Conservation (phyloP, 1,140 invertebrate genomes). For the Linepithema humile region DNA sequence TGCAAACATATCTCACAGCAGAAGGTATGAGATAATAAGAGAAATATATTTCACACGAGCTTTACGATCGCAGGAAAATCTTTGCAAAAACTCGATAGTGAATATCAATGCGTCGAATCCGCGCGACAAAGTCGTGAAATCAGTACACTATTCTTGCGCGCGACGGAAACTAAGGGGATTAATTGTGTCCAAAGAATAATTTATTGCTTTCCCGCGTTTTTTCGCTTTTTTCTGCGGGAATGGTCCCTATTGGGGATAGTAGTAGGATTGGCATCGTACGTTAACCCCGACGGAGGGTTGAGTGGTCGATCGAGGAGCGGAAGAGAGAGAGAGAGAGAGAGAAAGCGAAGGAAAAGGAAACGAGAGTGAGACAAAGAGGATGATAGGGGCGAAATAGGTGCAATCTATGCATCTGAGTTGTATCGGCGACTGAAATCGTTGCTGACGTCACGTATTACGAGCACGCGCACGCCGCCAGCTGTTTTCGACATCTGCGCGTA, state of each 20-base stretch:
- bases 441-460: slow-evolving; percentile 56
- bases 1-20: not conserved
- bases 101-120: not conserved
- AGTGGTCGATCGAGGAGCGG: not conserved
- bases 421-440: slow-evolving; percentile 49
- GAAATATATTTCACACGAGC: not conserved
- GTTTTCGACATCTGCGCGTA: slow-evolving; percentile 71
- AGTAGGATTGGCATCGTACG: not conserved
- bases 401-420: slow-evolving; percentile 66
- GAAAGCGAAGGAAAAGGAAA: not conserved
- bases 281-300: slow-evolving; percentile 26
- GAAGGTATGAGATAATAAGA: not conserved
- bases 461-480: slow-evolving; percentile 60
- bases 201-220: slow-evolving; percentile 45
- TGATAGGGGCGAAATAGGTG: slow-evolving; percentile 37
- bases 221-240: slow-evolving; percentile 31
- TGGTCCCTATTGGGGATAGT: slow-evolving; percentile 24
- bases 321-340: not conserved
- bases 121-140: not conserved
- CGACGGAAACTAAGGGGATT: slow-evolving; percentile 18
- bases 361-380: not conserved
- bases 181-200: slow-evolving; percentile 44
- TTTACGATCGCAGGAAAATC: not conserved
- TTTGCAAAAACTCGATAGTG: not conserved
- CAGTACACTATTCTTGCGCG: not conserved